Conservation (phyloP, 2,797 vertebrate genomes). For the Sebastes kiyomatsui region DNA sequence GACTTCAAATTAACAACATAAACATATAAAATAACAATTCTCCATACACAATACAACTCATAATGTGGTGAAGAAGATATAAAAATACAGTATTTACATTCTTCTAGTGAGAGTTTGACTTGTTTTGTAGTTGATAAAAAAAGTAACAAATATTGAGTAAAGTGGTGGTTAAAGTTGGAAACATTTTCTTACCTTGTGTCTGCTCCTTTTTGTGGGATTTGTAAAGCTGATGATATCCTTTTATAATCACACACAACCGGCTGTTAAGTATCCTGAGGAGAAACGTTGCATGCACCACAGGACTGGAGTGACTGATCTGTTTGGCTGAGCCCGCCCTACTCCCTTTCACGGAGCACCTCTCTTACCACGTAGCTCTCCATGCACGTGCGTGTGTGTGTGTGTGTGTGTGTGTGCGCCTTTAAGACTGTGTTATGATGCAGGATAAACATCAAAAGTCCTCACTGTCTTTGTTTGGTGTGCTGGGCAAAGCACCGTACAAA, state of each 20-base stretch:
- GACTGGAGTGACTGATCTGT: slow-evolving; percentile 9
- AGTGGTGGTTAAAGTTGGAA: not conserved
- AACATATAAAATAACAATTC: too few species aligned
- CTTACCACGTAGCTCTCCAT: slow-evolving; percentile 23
- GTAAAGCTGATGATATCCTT: not conserved
- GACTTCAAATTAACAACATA: not conserved
- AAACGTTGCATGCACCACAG: not conserved
- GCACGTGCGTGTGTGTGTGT: not conserved
- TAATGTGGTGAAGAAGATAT: too few species aligned
- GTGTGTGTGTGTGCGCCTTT: not conserved
- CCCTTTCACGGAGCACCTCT: slow-evolving; percentile 17
- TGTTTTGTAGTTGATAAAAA: not conserved
- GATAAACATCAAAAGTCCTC: not conserved
- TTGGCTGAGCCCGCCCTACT: slow-evolving; percentile 20
- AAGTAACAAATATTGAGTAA: not conserved
- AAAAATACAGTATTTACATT: not conserved
- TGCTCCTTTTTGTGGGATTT: not conserved
- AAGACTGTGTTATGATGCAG: not conserved
- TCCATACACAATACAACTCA: too few species aligned
- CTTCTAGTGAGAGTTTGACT: not conserved
- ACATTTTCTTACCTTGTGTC: slow-evolving; percentile 49
- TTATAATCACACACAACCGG: not conserved
- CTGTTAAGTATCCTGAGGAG: slow-evolving; percentile 16
- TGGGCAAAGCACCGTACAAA: not conserved
- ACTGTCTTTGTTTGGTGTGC: not conserved